These are phyloP conservation scores for Eurypyga helias DNA, from an alignment of 2,113 vertebrate species.

Conservation along the genomic window DNA sequence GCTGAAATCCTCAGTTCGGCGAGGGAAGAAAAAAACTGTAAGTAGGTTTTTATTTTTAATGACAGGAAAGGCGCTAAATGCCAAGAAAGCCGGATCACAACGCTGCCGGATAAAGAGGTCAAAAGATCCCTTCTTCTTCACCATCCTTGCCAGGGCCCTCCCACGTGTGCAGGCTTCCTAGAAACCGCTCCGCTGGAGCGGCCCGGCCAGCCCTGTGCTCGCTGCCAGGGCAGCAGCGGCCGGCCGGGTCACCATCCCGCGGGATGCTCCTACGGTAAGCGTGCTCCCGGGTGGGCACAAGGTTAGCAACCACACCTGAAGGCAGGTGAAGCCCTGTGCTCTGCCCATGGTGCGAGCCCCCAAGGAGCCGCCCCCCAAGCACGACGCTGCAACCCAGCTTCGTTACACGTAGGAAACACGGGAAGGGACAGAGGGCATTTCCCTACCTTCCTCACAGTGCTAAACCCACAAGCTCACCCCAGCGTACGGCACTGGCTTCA, in stretches of 20 bases:
- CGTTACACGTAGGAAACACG: background rate
- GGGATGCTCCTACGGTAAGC: background rate
- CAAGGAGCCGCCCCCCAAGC: background rate
- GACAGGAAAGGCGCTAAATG: background rate
- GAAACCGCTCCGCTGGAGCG: background rate
- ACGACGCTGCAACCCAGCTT: background rate
- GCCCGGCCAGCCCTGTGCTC: accelerated
- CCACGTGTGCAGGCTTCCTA: background rate
- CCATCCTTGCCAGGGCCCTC: background rate
- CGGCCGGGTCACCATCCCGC: accelerated
- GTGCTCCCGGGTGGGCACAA: accelerated
- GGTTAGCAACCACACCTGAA: background rate
- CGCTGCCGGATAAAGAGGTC: background rate
- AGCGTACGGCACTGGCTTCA: background rate
- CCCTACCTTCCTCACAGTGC: background rate
- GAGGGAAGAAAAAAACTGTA: too few species aligned
- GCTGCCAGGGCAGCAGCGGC: accelerated
- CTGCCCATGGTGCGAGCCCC: accelerated
- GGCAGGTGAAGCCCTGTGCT: background rate
- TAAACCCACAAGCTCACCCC: background rate
- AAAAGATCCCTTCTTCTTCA: background rate
- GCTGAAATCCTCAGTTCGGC: background rate
- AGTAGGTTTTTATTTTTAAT: background rate
- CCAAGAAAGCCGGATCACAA: background rate
- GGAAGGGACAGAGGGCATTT: background rate